Evolutionary conservation across 2,888 invertebrate genomes (phyloP), one percentile per base, ranked within the genome.

Genomic region (Coleophora flavipennella): DNA sequence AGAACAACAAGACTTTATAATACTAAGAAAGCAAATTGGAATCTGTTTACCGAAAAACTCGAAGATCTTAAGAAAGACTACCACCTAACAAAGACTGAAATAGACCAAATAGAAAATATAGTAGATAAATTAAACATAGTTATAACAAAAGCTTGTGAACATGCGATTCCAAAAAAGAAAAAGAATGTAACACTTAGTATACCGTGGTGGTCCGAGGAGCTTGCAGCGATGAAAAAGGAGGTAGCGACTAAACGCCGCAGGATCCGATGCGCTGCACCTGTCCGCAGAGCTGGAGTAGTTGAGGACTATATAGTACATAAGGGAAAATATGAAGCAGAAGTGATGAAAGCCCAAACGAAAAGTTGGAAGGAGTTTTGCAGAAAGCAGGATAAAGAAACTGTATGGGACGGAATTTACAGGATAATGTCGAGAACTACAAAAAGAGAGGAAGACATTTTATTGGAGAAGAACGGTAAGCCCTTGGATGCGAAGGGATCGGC

Each of bases 291-390:
- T 20, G 27, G 26, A 12, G n/a, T 42, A 0, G 10, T 43, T 0
- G 26, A 32, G 1, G 35, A 40, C 1, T 43, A 47, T 33, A 13
- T 31, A 4, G 7, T 20, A 9, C 10, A 6, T 2, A 29, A 31
- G 3, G 9, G 36, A 9, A n/a, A n/a, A 8, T 48, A 48, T 26
- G 34, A 45, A 12, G 8, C 8, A 8, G 8, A 9, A 9, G 31
- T 40, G 1, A 25, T 13, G 2, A 13, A 29, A 4, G 29, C 38
- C 0, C 13, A 26, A 10, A 41, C 33, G 0, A 27, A n/a, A 3
- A 46, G 46, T 32, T 45, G 48, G 44, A 48, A 44, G 14, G 20
- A 40, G 2, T 44, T 42, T 12, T 48, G 48, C 12, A 20, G n/a
- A 1, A 38, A 28, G 6, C 43, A 43, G 31, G 36, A 41, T 3